Conservation (phyloP, 2,888 invertebrate genomes). For the Lapara coniferarum region DNA sequence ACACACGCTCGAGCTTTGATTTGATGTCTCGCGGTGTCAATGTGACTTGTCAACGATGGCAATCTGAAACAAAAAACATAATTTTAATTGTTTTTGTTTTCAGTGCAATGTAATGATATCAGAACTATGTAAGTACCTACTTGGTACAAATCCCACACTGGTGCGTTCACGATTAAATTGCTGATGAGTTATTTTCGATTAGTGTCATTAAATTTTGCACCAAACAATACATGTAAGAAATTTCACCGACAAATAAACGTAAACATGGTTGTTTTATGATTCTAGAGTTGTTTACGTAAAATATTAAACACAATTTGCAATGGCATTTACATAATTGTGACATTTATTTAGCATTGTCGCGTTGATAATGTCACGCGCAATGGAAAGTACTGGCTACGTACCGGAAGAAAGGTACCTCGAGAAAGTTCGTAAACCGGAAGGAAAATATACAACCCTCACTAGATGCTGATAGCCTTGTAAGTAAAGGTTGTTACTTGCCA, state of each 20-base stretch:
- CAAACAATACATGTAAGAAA: too few species aligned
- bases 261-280: too few species aligned
- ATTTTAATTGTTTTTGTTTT: not conserved
- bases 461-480: not conserved
- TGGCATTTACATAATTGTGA: not conserved
- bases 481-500: not conserved
- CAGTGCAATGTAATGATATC: too few species aligned
- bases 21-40: not conserved
- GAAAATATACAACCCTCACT: not conserved
- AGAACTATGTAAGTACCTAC: not conserved
- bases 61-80: conserved; percentile 16
- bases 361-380: conserved; percentile 3
- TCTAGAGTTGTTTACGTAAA: not conserved
- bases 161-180: not conserved
- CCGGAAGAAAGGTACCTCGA: not conserved
- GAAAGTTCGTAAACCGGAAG: not conserved
- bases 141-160: not conserved
- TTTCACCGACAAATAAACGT: too few species aligned
- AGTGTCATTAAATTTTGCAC: too few species aligned
- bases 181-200: too few species aligned
- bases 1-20: conserved; percentile 2
- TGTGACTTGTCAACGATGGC: conserved; percentile 4
- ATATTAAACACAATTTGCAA: not conserved
- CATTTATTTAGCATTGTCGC: not conserved
- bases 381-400: not conserved